Conservation (phyloP, 2,113 vertebrate species). For the Salvelinus sp. region DNA sequence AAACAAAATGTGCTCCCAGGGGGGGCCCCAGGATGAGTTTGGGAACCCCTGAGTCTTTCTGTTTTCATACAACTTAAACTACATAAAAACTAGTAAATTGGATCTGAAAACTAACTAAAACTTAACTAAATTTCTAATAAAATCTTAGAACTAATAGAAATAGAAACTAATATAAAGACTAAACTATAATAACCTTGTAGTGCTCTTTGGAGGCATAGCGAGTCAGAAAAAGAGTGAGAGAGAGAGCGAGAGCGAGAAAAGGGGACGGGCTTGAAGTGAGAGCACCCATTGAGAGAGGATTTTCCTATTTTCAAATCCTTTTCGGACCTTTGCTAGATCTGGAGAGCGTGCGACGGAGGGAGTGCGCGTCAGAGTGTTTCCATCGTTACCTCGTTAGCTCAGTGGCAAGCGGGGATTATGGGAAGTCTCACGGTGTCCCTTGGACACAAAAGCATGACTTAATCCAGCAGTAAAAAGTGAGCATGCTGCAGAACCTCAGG, state of each 20-base stretch:
- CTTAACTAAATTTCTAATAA: too few relatives aligned
- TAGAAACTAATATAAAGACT: too few relatives aligned
- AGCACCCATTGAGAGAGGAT: constrained; percentile 1
- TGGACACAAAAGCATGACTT: constrained; percentile 45
- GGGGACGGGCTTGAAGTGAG: background rate
- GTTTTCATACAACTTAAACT: too few relatives aligned
- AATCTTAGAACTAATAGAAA: too few relatives aligned
- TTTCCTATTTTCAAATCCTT: constrained; percentile 11
- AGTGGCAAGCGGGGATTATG: constrained; percentile 15
- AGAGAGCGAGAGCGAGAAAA: background rate
- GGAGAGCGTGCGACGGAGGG: constrained; percentile 1
- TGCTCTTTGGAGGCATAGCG: constrained; percentile 46
- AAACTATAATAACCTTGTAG: too few relatives aligned
- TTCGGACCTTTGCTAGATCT: constrained; percentile 8
- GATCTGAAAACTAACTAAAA: too few relatives aligned
- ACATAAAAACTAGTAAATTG: too few relatives aligned
- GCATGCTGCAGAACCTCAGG: background rate
- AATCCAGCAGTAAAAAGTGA: constrained; percentile 34
- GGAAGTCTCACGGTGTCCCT: constrained; percentile 29
- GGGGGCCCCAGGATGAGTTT: too few relatives aligned
- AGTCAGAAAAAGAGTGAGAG: constrained; percentile 15
- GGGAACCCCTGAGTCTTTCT: too few relatives aligned
- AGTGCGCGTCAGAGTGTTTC: constrained; percentile 26
- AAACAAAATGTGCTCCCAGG: too few relatives aligned
- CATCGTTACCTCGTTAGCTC: constrained; percentile 31